Base-by-base conservation (phyloP, 2,888 invertebrate genomes). In the Lacanobia oleracea region DNA sequence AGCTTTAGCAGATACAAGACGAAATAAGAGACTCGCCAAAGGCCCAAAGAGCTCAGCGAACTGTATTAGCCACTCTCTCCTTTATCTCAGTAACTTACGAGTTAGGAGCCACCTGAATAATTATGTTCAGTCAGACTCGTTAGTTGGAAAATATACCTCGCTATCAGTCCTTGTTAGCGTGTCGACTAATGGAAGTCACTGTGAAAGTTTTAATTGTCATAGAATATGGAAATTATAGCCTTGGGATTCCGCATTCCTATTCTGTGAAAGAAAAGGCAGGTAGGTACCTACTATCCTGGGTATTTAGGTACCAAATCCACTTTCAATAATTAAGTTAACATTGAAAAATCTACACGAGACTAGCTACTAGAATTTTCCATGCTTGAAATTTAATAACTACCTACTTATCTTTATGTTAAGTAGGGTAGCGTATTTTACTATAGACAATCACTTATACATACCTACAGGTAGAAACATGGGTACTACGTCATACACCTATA, bases 41-140 rank as follows among this genome's bases (percentile, higher is more conserved):
- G 56, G 53, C 33, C 60, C 60, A 72, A 63, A 77, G 56, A 56
- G 75, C 70, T 70, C 72, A 81, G 23, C 63, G 70, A 81, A 76
- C 65, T 64, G 70, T 63, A 81, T 81, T 76, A 75, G 51, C 27
- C 54, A 75, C 67, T 72, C 72, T 75, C 23, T 70, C 18, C 54
- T 71, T 51, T 71, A 72, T 54, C 79, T 48, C 50, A 43, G 23
- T 56, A 72, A 75, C 62, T 75, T 72, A 64, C 33, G 18, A 67
- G 61, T 67, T 69, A 70, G 51, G 40, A 48, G 54, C 64, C 59
- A 72, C 27, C 57, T 70, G 56, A 66, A 65, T 72, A 62, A 77
- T 68, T 74, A 69, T 18, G 60, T 67, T 65, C 56, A 73, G 45
- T 70, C 40, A 50, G 37, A 27, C 12, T 78, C 21, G 27, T 45